These are phyloP conservation scores for Pogonomyrmex californicus DNA, from an alignment of 1,140 invertebrate genomes.

Conservation along the genomic window DNA sequence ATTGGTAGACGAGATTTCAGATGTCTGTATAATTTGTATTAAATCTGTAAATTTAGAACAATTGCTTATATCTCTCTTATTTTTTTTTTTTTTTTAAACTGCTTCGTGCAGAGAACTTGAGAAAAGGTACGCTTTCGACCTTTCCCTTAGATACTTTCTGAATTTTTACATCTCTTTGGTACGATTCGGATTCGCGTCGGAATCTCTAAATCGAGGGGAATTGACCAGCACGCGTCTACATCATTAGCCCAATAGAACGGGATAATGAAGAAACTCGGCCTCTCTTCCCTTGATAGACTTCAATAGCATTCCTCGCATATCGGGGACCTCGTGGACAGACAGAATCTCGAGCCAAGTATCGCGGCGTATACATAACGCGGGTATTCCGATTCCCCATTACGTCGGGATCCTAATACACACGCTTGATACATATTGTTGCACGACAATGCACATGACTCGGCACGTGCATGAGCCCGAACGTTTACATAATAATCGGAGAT, in stretches of 20 bases:
- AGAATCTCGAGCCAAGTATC: slow-evolving; percentile 72
- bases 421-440: slow-evolving; percentile 63
- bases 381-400: slow-evolving; percentile 69
- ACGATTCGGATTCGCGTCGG: slow-evolving; percentile 25
- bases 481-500: slow-evolving; percentile 64
- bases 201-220: slow-evolving; percentile 29
- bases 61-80: too few species aligned
- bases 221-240: slow-evolving; percentile 60
- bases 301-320: slow-evolving; percentile 81
- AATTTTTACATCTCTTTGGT: slow-evolving; percentile 11
- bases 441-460: slow-evolving; percentile 65
- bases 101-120: too few species aligned
- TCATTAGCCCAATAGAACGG: slow-evolving; percentile 73
- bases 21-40: too few species aligned
- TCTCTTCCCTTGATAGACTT: slow-evolving; percentile 72
- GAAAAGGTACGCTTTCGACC: neutral
- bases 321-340: slow-evolving; percentile 49
- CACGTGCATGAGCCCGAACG: slow-evolving; percentile 48
- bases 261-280: slow-evolving; percentile 81
- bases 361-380: slow-evolving; percentile 46
- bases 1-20: too few species aligned
- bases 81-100: too few species aligned
- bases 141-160: neutral
- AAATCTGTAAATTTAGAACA: too few species aligned
- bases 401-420: slow-evolving; percentile 63